Conservation (phyloP, 2,797 vertebrate genomes). For the Falco cherrug region DNA sequence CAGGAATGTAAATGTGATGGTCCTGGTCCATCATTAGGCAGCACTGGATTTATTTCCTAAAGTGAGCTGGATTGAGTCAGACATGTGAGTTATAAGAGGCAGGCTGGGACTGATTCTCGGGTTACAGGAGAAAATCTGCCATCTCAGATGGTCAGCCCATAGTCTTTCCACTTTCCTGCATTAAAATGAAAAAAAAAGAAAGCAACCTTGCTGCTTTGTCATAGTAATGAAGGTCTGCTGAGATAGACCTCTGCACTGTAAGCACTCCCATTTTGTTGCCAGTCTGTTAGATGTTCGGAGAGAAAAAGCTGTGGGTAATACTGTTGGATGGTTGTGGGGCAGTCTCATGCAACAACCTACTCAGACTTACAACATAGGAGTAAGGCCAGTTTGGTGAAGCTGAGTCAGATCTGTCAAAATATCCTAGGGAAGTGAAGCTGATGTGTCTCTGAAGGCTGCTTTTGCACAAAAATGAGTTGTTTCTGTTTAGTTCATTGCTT, state of each 20-base stretch:
- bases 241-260: neutral
- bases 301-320: neutral
- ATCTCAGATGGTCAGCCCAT: neutral
- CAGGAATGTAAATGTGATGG: neutral
- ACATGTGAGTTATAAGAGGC: neutral
- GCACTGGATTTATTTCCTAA: neutral
- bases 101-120: neutral
- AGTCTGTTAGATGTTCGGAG: neutral
- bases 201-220: neutral
- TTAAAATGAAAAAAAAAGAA: neutral
- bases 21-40: neutral
- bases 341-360: neutral
- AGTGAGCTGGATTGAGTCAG: neutral
- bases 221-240: neutral
- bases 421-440: neutral
- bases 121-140: neutral
- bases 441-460: neutral
- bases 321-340: neutral
- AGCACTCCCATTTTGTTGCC: neutral
- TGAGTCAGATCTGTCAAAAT: conserved; percentile 5
- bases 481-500: neutral
- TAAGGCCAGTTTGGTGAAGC: neutral
- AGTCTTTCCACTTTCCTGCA: neutral
- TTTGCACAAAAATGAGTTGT: neutral
- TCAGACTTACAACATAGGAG: neutral